A percentile compares a stretch with the other conserved stretches of the same genome.
phyloP scores from a whole-genome alignment of 2,113 vertebrate species.

The Lamprologus ornatipinnis region DNA sequence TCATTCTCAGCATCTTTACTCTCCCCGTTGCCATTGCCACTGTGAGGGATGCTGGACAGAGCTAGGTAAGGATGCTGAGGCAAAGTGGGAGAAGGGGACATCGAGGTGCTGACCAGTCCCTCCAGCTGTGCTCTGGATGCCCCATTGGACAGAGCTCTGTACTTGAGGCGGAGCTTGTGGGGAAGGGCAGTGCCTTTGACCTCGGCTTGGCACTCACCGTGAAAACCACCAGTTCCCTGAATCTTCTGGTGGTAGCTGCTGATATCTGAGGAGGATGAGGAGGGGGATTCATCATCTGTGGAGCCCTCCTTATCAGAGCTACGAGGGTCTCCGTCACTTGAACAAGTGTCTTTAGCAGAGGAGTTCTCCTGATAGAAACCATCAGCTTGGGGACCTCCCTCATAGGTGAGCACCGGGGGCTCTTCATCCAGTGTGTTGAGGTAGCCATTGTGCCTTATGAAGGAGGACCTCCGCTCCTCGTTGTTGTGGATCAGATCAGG shows the following conservation, averaged over 20 bases:
- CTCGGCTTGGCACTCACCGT: conserved; percentile 49
- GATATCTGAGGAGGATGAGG: conserved; percentile 62
- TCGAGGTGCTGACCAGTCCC: background rate
- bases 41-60: conserved; percentile 52
- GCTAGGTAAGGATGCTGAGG: conserved; percentile 74
- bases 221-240: background rate
- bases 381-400: conserved; percentile 50
- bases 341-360: conserved; percentile 67
- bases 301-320: conserved; percentile 75
- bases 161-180: conserved; percentile 81
- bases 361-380: conserved; percentile 67
- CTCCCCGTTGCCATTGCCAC: conserved; percentile 7
- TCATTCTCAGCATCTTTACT: conserved; percentile 51
- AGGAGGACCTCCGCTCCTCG: conserved; percentile 58
- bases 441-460: conserved; percentile 63
- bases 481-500: conserved; percentile 64
- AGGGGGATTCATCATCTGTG: conserved; percentile 68
- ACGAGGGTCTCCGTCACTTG: conserved; percentile 68
- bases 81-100: conserved; percentile 47
- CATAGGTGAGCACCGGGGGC: conserved; percentile 69
- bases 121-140: conserved; percentile 44
- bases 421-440: conserved; percentile 66
- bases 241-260: conserved; percentile 58
- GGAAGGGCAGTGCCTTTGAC: conserved; percentile 73
- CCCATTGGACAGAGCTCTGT: conserved; percentile 64